Conservation (phyloP, 1,140 invertebrate species). For the Drosophila ironensis region DNA sequence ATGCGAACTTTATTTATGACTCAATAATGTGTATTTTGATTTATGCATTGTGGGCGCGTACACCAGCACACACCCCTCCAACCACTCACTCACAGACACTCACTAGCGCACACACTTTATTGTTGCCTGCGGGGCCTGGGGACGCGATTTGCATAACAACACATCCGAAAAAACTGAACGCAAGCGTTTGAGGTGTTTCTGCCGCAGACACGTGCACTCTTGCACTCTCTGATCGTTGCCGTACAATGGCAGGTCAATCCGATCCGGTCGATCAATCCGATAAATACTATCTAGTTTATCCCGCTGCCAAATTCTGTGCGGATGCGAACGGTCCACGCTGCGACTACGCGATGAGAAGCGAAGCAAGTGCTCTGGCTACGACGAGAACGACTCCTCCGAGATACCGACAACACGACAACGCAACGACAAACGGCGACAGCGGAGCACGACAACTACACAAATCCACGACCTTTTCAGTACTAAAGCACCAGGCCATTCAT, state of each 20-base stretch:
- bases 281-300: conserved; percentile 32
- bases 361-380: conserved; percentile 1
- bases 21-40: conserved; percentile 81
- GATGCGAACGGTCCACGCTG: conserved; percentile 36
- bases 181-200: conserved; percentile 39
- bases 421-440: conserved; percentile 25
- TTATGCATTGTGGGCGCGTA: conserved; percentile 73
- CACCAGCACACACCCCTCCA: conserved; percentile 15
- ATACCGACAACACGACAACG: conserved; percentile 12
- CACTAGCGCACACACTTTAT: conserved; percentile 33
- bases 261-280: too few relatives aligned
- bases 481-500: conserved; percentile 75
- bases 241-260: too few relatives aligned
- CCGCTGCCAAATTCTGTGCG: not conserved
- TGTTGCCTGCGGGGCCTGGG: conserved; percentile 50
- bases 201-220: conserved; percentile 28
- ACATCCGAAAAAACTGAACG: conserved; percentile 42
- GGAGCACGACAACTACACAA: conserved; percentile 75
- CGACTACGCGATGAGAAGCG: conserved; percentile 30
- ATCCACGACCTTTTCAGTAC: conserved; percentile 81
- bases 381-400: conserved; percentile 18
- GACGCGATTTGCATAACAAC: conserved; percentile 72
- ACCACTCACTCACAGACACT: conserved; percentile 9
- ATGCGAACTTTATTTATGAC: conserved; percentile 76
- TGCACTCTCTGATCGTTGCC: too few relatives aligned